A percentile compares a stretch with the other conserved stretches of the same genome.
Conservation (phyloP, 1,140 invertebrate genomes). For the Pseudomyrmex gracilis region DNA sequence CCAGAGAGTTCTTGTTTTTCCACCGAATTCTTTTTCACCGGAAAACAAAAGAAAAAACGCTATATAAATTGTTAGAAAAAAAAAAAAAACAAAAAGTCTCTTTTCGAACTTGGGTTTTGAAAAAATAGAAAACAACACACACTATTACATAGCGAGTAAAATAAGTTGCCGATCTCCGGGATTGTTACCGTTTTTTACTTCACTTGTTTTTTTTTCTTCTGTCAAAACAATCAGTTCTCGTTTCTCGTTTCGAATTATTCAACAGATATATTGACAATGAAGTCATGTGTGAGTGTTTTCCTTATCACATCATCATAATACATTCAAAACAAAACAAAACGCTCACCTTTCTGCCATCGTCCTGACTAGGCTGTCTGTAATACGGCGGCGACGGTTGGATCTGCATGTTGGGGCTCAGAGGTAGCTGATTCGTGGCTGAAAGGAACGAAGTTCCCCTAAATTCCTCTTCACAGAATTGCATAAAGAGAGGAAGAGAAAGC, state of each 20-base stretch:
- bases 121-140: neutral
- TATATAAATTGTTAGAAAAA: neutral
- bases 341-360: constrained; percentile 85
- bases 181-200: neutral
- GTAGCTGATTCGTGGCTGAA: constrained; percentile 83
- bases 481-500: neutral
- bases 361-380: constrained; percentile 84
- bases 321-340: constrained; percentile 4
- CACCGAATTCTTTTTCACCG: neutral
- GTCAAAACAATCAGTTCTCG: neutral
- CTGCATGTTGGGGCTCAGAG: constrained; percentile 83
- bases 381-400: constrained; percentile 84
- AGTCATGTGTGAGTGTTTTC: neutral
- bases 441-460: constrained; percentile 62
- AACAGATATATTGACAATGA: neutral
- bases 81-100: neutral
- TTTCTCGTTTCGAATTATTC: constrained; percentile 1
- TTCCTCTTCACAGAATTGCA: neutral
- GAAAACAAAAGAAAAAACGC: constrained; percentile 14
- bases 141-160: neutral
- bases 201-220: neutral
- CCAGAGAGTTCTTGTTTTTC: too few relatives aligned
- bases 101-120: neutral
- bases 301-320: neutral
- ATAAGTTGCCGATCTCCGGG: too few relatives aligned